Evolutionary conservation across 2,797 vertebrate genomes (phyloP).

Genomic region (Micrastur ruficollis): DNA sequence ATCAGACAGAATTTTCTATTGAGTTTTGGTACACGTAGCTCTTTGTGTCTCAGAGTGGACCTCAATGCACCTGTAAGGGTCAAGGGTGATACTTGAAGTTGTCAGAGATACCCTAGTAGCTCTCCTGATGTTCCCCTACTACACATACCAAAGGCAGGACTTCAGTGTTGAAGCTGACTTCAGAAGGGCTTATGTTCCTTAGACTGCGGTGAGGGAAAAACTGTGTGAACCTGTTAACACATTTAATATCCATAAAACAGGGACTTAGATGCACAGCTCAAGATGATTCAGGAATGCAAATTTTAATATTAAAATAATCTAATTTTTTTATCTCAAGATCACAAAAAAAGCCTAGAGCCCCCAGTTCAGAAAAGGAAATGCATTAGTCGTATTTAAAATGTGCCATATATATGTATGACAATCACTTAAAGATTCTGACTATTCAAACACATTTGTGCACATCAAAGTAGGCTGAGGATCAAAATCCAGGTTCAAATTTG

Average conservation of each 20-base stretch:
- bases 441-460: not conserved
- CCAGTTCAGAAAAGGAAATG: not conserved
- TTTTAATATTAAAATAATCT: not conserved
- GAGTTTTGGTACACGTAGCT: not conserved
- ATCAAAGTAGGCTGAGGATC: not conserved
- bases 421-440: not conserved
- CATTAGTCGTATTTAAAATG: not conserved
- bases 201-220: not conserved
- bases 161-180: not conserved
- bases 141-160: not conserved
- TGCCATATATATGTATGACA: not conserved
- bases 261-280: not conserved
- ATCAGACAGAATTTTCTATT: not conserved
- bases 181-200: not conserved
- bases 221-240: not conserved
- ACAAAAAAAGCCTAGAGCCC: not conserved
- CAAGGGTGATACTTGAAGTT: not conserved
- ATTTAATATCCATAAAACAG: not conserved
- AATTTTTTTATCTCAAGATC: not conserved
- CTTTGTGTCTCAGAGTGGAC: not conserved
- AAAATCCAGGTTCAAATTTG: not conserved
- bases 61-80: not conserved
- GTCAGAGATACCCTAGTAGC: not conserved
- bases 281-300: not conserved
- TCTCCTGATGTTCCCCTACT: not conserved